Base-by-base conservation (phyloP, 2,888 invertebrate species). In the Neoaliturus tenellus region DNA sequence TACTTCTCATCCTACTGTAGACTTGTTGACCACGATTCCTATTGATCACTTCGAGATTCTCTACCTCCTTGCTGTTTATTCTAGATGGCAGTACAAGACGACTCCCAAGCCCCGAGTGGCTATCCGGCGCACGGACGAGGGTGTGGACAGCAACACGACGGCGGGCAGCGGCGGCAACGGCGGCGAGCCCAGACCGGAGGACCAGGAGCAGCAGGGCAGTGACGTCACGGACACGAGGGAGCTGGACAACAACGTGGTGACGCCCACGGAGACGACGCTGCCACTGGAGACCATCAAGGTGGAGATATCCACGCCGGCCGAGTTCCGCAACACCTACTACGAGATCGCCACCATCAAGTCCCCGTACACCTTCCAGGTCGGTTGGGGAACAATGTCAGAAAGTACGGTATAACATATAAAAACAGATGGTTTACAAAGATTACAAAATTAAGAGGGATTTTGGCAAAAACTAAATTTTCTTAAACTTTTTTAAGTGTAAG, bases 301-400 rank as follows among this genome's bases (percentile, higher is more conserved):
- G 10, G 96, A 97, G 90, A 97, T 97, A 88, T 97, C 97, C 0
- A 97, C 97, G 0, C 96, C 97, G 0, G 95, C 95, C 35, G 96
- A 97, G 90, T 96, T 97, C 89, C 94, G 94, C 89, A 96, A 97
- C 90, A 93, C 96, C 86, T 97, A 97, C 89, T 97, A 96, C 89
- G 96, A 97, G 92, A 96, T 97, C 88, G 97, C 97, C 51, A 97
- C 97, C 1, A 96, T 97, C 87, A 96, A 96, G 90, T 96, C 97
- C 85, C 97, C 97, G 3, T 97, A 97, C 89, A 95, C 96, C 83
- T 97, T 97, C 91, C 97, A 97, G 94, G 97, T 96, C 92, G 90
- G 33, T 31, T 14, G 6, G n/a, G n/a, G n/a, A n/a, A n/a, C n/a
- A n/a, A n/a, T n/a, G n/a, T n/a, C n/a, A n/a, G n/a, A n/a, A n/a